A percentile compares a stretch with the other conserved stretches of the same genome.
These are phyloP conservation scores for Papilio machaon DNA, from an alignment of 1,140 invertebrate species.

Conservation along the genomic window DNA sequence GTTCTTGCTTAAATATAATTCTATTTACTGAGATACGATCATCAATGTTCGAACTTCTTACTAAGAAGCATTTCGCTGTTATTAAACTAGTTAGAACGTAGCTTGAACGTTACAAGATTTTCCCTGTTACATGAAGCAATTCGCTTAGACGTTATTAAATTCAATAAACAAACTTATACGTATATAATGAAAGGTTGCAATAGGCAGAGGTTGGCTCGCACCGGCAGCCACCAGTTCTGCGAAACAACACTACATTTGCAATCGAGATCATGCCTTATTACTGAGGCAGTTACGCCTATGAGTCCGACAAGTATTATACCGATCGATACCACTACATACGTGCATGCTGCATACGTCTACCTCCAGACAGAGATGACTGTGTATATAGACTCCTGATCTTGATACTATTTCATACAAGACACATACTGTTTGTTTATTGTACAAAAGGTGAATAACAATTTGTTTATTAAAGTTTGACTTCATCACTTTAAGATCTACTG, in stretches of 20 bases:
- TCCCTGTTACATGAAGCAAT: neutral
- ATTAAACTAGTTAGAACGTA: neutral
- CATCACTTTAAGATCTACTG: too few relatives aligned
- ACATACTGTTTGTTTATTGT: too few relatives aligned
- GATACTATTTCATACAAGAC: neutral
- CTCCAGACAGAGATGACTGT: neutral
- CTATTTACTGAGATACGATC: neutral
- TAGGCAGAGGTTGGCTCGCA: constrained; percentile 32
- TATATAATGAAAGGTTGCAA: constrained; percentile 40
- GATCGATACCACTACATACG: constrained; percentile 1
- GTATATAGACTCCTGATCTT: neutral
- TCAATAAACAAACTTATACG: constrained; percentile 36
- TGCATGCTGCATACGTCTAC: neutral
- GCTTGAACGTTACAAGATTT: neutral
- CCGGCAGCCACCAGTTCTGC: constrained; percentile 63
- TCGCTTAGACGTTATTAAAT: neutral
- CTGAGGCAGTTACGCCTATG: constrained; percentile 7
- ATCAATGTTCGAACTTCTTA: neutral
- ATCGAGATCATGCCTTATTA: constrained; percentile 43
- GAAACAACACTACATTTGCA: constrained; percentile 65
- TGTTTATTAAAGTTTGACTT: too few relatives aligned
- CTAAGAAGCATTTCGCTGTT: neutral
- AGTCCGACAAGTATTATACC: neutral
- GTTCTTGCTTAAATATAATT: too few relatives aligned
- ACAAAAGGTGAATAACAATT: too few relatives aligned